Conservation (phyloP, 2,113 vertebrate species). For the Psammodynastes pulverulentus region DNA sequence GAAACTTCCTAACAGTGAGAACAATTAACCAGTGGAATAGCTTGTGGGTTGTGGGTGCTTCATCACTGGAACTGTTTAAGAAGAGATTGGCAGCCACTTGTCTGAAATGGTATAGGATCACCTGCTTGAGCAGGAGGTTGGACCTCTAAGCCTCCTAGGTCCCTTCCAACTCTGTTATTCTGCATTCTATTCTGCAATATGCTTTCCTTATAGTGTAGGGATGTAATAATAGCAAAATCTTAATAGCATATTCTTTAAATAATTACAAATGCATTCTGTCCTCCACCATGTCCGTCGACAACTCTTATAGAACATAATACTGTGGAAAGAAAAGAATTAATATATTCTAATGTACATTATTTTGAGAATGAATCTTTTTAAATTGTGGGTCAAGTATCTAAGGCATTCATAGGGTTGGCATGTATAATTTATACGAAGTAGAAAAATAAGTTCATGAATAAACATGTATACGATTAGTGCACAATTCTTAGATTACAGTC, state of each 20-base stretch:
- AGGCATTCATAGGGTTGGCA: not conserved
- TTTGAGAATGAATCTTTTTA: not conserved
- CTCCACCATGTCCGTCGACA: not conserved
- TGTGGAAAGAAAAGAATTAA: not conserved
- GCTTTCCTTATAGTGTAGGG: not conserved
- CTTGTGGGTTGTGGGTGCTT: not conserved
- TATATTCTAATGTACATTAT: not conserved
- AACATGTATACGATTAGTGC: not conserved
- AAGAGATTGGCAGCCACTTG: not conserved
- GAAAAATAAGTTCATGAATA: not conserved
- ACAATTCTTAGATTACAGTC: not conserved
- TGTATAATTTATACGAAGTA: not conserved
- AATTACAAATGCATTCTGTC: not conserved
- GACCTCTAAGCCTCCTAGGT: not conserved
- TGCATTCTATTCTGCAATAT: too few relatives aligned
- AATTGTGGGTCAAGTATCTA: not conserved
- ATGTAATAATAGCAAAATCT: not conserved
- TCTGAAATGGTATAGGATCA: not conserved
- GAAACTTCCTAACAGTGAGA: not conserved
- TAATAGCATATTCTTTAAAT: not conserved
- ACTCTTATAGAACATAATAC: not conserved
- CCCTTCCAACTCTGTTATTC: too few relatives aligned
- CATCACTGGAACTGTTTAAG: not conserved
- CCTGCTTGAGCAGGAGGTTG: too few relatives aligned
- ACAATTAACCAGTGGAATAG: not conserved